Base-by-base conservation (phyloP, 2,797 vertebrate species). In the Gorsachius magnificus region DNA sequence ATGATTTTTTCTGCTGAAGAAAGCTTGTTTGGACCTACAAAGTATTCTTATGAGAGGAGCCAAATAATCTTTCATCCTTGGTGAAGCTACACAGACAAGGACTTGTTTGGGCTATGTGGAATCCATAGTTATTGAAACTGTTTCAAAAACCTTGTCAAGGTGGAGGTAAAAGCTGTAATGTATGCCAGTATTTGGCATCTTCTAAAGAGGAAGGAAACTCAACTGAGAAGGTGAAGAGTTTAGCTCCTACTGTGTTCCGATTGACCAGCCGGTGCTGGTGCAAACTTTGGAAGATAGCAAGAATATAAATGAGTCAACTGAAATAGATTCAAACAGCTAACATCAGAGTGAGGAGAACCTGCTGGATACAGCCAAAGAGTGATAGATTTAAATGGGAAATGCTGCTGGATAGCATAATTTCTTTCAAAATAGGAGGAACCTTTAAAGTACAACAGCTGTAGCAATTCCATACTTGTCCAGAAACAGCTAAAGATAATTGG, bases 401-500 rank as follows among this genome's bases (percentile, higher is more conserved):
- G 63, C 58, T 68, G 21, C 7, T 82, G 50, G 22, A 79, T 54
- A 90, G 11, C 5, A 77, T 35, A 75, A 76, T 64, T 84, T 93
- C 61, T 79, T 93, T 90, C 36, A 69, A 84, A 93, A 82, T 12
- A 82, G 41, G 33, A 89, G 74, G 56, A 93, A 95, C 33, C 93
- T 89, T 71, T 64, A 69, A 96, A 91, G 53, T 85, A 70, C 35
- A 78, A 58, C 57, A 87, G 26, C 24, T 79, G 26, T 57, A 95
- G 31, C 31, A 78, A 78, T 78, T 96, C 57, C 43, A 41, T 75
- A 80, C 26, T 57, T 66, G 3, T 87, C 89, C 75, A 80, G 84
- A 90, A 83, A 60, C 66, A 95, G 45, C 58, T 80, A 51, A 92
- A 96, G 45, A 72, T 95, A 97, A 91, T 66, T 96, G 77, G 76